These are phyloP conservation scores for Creontiades dilutus DNA, from an alignment of 2,888 invertebrate genomes.

Conservation along the genomic window DNA sequence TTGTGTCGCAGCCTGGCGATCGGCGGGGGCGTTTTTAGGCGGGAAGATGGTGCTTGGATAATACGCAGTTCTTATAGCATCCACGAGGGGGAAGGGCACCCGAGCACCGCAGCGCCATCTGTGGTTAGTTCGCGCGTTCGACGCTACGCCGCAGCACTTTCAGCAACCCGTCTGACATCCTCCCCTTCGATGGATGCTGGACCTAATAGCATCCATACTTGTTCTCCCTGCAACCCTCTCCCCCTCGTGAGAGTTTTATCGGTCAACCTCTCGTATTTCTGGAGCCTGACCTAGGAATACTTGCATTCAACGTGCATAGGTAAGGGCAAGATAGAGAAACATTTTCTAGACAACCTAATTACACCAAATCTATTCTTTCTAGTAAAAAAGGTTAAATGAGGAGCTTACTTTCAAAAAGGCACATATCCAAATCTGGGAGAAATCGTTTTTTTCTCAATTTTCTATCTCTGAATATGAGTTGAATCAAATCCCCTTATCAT, in stretches of 20 bases:
- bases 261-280: neutral
- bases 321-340: no score
- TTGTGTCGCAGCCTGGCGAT: neutral
- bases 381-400: no score
- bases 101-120: constrained; percentile 41
- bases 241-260: neutral
- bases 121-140: constrained; percentile 1
- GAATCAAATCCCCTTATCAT: no score
- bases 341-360: no score
- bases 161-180: neutral
- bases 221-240: neutral
- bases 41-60: neutral
- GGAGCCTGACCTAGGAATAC: neutral
- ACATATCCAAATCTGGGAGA: no score
- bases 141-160: constrained; percentile 37
- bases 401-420: no score
- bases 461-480: no score
- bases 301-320: neutral
- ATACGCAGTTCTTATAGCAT: neutral
- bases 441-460: no score
- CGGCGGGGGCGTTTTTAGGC: constrained; percentile 3
- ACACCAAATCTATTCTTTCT: no score
- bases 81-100: neutral
- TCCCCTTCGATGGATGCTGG: neutral
- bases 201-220: neutral